Evolutionary conservation across 2,113 vertebrate species (phyloP), one percentile per base, ranked within the genome.

Genomic region (Protobothrops mucrosquamatus): DNA sequence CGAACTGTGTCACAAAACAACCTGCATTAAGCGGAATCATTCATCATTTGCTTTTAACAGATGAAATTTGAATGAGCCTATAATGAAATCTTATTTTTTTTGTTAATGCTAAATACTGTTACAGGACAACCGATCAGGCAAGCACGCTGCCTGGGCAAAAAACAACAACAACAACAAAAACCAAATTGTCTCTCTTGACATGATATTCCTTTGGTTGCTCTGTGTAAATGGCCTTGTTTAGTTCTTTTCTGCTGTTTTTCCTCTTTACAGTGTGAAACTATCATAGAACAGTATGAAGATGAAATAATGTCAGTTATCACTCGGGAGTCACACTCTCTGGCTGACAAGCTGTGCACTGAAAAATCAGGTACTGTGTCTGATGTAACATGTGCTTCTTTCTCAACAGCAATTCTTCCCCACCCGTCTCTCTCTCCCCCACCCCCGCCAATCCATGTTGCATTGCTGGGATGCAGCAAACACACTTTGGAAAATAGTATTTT

Each of bases 211-310:
- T 92, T 92, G 85, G 4, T 93, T 34, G 57, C 55, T 92, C 89
- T 59, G 51, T 74, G 92, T 93, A 89, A 93, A 54, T 54, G 24
- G 14, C 34, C 57, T 57, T 87, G 57, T 88, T 93, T 92, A 34
- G 91, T 94, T 56, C 88, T 93, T 93, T 61, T 26, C 3, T 23
- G 57, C 92, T 91, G 91, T 93, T 94, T 86, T 92, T 4, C 81
- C 87, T 93, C 94, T 92, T 96, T 93, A 81, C 97, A 99, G 98
- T 98, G 98, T 95, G 98, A 98, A 95, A 97, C 94, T 59, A 94
- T 98, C 46, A 94, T 98, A 96, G 98, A 99, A 95, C 98, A 99
- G 95, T 96, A 98, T 89, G 99, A 99, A 97, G 98, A 99, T 89
- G 98, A 98, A 92, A 98, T 98, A 95, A 94, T 98, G 96, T 97